These are phyloP conservation scores for Chromis chromis DNA, from an alignment of 2,797 vertebrate genomes.

Conservation along the genomic window DNA sequence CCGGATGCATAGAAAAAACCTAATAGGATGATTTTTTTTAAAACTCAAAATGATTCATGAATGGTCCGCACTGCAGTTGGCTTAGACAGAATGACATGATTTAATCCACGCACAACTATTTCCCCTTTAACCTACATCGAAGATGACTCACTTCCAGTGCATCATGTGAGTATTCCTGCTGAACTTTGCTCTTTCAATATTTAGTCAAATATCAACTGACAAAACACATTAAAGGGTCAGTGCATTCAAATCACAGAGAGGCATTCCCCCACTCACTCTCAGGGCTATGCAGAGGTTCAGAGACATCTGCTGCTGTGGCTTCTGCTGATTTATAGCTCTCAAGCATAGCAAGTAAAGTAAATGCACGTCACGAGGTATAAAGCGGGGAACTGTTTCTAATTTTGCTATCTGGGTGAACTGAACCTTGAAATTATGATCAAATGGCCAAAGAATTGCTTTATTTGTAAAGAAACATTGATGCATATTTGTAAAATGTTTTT, in stretches of 20 bases:
- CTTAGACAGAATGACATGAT: slow-evolving; percentile 22
- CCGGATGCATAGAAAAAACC: slow-evolving; percentile 18
- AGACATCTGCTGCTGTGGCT: slow-evolving; percentile 3
- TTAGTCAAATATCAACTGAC: slow-evolving; percentile 73
- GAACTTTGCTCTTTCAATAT: slow-evolving; percentile 69
- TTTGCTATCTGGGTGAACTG: slow-evolving; percentile 15
- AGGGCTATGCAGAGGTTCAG: not conserved
- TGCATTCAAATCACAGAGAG: slow-evolving; percentile 40
- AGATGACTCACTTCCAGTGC: slow-evolving; percentile 51
- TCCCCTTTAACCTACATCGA: slow-evolving; percentile 37
- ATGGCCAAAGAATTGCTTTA: not conserved
- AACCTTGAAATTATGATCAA: slow-evolving; percentile 26
- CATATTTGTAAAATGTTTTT: not conserved
- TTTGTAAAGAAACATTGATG: not conserved
- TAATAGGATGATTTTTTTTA: slow-evolving; percentile 21
- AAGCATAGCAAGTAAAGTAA: slow-evolving; percentile 17
- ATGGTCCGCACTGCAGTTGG: not conserved
- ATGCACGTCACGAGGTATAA: not conserved
- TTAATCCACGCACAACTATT: slow-evolving; percentile 6
- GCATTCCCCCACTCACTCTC: slow-evolving; percentile 9
- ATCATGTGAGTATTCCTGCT: slow-evolving; percentile 26
- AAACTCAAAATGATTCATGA: slow-evolving; percentile 20
- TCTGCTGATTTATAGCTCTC: slow-evolving; percentile 22
- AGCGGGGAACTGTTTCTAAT: slow-evolving; percentile 2
- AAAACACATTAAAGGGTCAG: slow-evolving; percentile 61